Evolutionary conservation across 2,113 vertebrate genomes (phyloP), one percentile per base, ranked within the genome.

Genomic region (Eulemur rufifrons): DNA sequence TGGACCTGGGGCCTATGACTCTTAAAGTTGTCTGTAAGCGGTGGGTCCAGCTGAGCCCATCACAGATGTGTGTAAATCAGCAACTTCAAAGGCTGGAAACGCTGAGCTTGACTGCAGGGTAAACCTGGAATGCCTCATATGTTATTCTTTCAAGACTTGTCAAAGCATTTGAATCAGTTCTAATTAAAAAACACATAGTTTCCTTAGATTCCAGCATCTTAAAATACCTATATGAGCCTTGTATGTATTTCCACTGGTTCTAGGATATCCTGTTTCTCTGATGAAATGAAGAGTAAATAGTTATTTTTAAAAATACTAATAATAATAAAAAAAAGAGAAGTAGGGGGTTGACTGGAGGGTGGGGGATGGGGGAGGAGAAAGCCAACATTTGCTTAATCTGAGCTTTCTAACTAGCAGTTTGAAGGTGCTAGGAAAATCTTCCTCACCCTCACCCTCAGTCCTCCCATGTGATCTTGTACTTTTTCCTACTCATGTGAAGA

Each of bases 71-170:
- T 96, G 66, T 96, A 97, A 96, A 97, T 97, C 95, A 96, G 95
- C 66, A 92, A 95, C 97, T 95, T 96, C 97, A 97, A 98, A 98
- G 97, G 47, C 85, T 96, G 96, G 95, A 92, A 97, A 96, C 20
- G 84, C 95, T 96, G 97, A 96, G 97, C 68, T 91, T 97, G 95
- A 95, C 96, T 97, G 89, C 91, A 97, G 97, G 94, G 97, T 96
- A 97, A 98, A 98, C 95, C 96, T 98, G 97, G 88, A 98, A 96
- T 95, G 93, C 91, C 89, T 97, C 96, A 95, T 96, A 91, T 95
- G 97, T 97, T 97, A 97, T 97, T 97, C 94, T 97, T 98, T 95
- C 94, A 97, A 95, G 96, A 97, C 89, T 96, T 97, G 97, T 98
- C 97, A 97, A 98, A 96, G 97, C 95, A 96, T 95, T 91, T 93